These are phyloP conservation scores for Stictocephala bisonia DNA, from an alignment of 2,888 invertebrate species.

Conservation along the genomic window DNA sequence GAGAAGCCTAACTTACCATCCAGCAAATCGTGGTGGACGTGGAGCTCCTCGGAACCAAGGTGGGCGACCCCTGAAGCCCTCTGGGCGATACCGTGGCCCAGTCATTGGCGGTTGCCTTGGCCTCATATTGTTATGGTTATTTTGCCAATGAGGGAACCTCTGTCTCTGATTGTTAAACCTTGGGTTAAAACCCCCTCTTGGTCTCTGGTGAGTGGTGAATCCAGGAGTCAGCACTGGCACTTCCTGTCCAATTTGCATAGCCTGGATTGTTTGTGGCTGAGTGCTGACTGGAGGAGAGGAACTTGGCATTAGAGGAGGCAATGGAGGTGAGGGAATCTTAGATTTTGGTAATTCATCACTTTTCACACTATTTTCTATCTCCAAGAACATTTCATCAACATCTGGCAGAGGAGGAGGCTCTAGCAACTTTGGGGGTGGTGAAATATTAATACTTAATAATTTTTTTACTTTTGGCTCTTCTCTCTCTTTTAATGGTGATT, in stretches of 20 bases:
- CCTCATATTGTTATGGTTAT: not conserved
- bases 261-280: conserved; percentile 4
- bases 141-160: conserved; percentile 30
- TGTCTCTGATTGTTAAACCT: conserved; percentile 25
- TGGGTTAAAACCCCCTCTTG: not conserved
- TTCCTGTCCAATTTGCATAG: not conserved
- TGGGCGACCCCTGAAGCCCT: conserved; percentile 27
- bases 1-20: conserved; percentile 44
- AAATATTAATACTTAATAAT: not conserved
- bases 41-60: conserved; percentile 25
- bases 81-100: conserved; percentile 8
- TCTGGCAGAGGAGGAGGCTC: conserved; percentile 39
- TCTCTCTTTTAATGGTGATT: conserved; percentile 47
- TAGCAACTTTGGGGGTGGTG: conserved; percentile 4
- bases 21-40: conserved; percentile 40
- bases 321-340: not conserved
- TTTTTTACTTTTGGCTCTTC: conserved; percentile 44
- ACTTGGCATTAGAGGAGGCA: conserved; percentile 29
- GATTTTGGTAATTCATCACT: not conserved
- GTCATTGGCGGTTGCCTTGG: not conserved
- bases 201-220: not conserved
- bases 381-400: conserved; percentile 32
- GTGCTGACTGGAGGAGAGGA: not conserved
- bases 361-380: not conserved
- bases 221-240: not conserved